Base-by-base conservation (phyloP, 2,888 invertebrate species). In the Himalopsyche kuldschensis region DNA sequence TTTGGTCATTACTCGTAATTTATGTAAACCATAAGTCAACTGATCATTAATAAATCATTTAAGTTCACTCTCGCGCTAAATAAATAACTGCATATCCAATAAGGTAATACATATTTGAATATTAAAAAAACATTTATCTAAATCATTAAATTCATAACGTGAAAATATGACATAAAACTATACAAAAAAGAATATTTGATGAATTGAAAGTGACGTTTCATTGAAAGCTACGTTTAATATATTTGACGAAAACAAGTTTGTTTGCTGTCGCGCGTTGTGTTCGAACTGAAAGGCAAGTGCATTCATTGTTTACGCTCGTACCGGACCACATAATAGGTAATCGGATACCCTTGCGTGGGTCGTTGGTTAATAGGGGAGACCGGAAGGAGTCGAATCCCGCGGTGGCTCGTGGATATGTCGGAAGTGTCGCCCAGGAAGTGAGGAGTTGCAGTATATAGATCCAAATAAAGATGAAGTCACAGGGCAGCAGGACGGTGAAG, bases 391-490 rank as follows among this genome's bases (percentile, higher is more conserved):
- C 8, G 20, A 24, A 20, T 55, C 55, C 55, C 55, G 55, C 55
- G 55, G 41, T 41, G 41, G 41, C 41, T 41, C 41, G 41, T 31
- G 30, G 79, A 79, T 79, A 79, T 20, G 63, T 17, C 79, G 79
- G 79, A 79, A 79, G 79, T 79, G 32, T n/a, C 41, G 77, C 79
- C 63, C 55, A 55, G 76, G 79, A 79, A 30, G 79, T 47, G 63
- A 30, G 41, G 35, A 76, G 41, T 35, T 41, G 41, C 41, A 41
- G 76, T 76, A 80, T 78, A 75, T 35, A 77, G 77, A 82, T 79
- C 80, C 32, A 78, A 75, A 75, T 75, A 27, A 81, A 76, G 81
- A 76, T 81, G 76, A 81, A 75, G 48, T 76, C 81, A 76, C 81
- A 48, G 75, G 76, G 82, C 75, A 80, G 69, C 75, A 82, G 24